Evolutionary conservation across 2,113 vertebrate genomes (phyloP), one percentile per base, ranked within the genome.

Genomic region (Lasiurus borealis): DNA sequence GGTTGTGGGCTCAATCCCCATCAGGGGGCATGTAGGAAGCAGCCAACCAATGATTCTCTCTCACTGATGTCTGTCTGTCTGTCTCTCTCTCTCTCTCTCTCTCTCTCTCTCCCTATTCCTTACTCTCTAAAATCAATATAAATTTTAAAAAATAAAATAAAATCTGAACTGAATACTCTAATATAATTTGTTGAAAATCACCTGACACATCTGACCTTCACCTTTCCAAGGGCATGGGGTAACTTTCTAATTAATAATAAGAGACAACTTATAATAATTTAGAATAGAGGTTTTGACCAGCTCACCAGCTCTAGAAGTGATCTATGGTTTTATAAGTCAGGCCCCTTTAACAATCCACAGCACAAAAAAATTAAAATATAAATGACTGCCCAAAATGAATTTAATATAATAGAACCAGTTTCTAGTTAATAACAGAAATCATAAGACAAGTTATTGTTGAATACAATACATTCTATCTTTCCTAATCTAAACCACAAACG

Each of bases 321-420:
- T 52, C 46, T 93, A 10, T 83, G 68, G 23, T 69, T 93, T 85
- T 91, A 2, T 83, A 93, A 91, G n/a, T 62, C 23, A 86, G 71
- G 40, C 21, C 94, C 57, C 62, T 80, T 94, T 95, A 77, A 87
- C 54, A 82, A 95, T 68, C 25, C 62, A 86, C 5, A 88, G 54
- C 50, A 96, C 76, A 69, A 81, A 14, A 97, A 93, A 96, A 95
- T 76, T 75, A 95, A 85, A 90, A 73, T 78, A 89, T 34, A 95
- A 93, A 88, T 84, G 29, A 85, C 77, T 10, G 62, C 23, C 40
- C 8, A 76, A 95, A 92, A 93, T 88, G 48, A 90, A 87, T 4
- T 92, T 88, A 64, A 81, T 13, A 27, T 83, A 95, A 91, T 7
- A 96, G 46, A 89, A 85, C 78, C 59, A 71, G 64, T 71, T 91